Evolutionary conservation across 2,797 vertebrate genomes (phyloP).

Genomic region (Hippoglossus hippoglossus): DNA sequence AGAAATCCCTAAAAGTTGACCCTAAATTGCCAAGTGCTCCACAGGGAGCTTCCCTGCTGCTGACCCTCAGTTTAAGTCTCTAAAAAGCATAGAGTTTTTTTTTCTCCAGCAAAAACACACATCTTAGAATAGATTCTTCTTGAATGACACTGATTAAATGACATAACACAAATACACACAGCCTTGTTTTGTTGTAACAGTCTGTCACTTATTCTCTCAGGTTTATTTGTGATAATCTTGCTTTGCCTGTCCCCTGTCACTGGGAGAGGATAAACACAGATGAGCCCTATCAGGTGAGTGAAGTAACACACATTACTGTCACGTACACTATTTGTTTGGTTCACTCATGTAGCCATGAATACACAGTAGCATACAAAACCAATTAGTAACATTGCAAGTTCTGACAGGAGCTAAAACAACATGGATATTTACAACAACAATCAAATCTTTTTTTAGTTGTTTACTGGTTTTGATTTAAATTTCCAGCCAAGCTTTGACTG

Average conservation of each 20-base stretch:
- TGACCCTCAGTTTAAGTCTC: not conserved
- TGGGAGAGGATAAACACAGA: slow-evolving; percentile 96
- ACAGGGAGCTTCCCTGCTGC: not conserved
- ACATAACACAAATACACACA: too few relatives aligned
- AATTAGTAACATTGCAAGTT: too few relatives aligned
- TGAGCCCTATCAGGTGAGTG: slow-evolving; percentile 91
- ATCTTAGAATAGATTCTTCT: not conserved
- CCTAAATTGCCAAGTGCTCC: not conserved
- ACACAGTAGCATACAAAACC: too few relatives aligned
- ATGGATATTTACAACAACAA: not conserved
- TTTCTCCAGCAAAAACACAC: not conserved
- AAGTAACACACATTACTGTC: not conserved
- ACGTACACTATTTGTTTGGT: not conserved
- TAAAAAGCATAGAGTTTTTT: not conserved
- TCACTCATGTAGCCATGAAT: too few relatives aligned
- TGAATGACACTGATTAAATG: too few relatives aligned
- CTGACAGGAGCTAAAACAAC: too few relatives aligned
- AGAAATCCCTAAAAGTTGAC: not conserved
- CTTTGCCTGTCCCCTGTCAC: slow-evolving; percentile 93
- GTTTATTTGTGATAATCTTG: slow-evolving; percentile 96
- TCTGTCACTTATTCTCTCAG: slow-evolving; percentile 72
- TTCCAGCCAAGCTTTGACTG: not conserved
- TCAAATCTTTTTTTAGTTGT: not conserved
- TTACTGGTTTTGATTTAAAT: not conserved
- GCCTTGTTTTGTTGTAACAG: not conserved